These are phyloP conservation scores for Parochlus steinenii DNA, from an alignment of 2,888 invertebrate species.

Conservation along the genomic window DNA sequence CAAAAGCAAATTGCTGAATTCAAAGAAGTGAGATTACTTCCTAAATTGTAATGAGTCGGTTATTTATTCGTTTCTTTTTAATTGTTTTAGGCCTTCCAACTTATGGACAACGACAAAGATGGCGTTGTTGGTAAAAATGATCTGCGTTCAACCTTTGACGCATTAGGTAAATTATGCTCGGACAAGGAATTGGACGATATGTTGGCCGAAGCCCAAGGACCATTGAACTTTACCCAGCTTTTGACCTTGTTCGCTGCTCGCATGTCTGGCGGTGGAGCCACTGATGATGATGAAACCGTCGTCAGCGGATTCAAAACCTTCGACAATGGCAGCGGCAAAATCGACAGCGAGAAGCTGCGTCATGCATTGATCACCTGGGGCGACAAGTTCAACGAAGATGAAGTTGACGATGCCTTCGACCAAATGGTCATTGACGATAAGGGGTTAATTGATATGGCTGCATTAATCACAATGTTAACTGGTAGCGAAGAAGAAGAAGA, in stretches of 20 bases:
- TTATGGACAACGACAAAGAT: constrained; percentile 93
- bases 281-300: constrained; percentile 84
- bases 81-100: constrained; percentile 82
- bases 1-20: constrained; percentile 93
- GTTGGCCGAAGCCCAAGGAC: constrained; percentile 74
- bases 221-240: constrained; percentile 90
- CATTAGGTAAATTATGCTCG: constrained; percentile 72
- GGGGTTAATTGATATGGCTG: constrained; percentile 74
- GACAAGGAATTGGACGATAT: constrained; percentile 86
- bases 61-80: constrained; percentile 3
- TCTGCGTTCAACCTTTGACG: constrained; percentile 81
- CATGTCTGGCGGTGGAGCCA: constrained; percentile 75
- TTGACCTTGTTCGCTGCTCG: constrained; percentile 81
- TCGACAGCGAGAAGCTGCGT: constrained; percentile 77
- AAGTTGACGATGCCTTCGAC: constrained; percentile 84
- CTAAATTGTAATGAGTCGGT: background rate
- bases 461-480: constrained; percentile 75
- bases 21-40: constrained; percentile 55
- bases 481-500: constrained; percentile 73
- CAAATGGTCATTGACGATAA: constrained; percentile 85
- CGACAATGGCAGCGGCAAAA: constrained; percentile 64
- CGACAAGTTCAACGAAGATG: constrained; percentile 76
- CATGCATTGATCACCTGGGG: constrained; percentile 87
- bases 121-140: constrained; percentile 80
- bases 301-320: constrained; percentile 85